phyloP scores from a whole-genome alignment of 2,888 invertebrate genomes.

The Gymnosoma rotundatum region DNA sequence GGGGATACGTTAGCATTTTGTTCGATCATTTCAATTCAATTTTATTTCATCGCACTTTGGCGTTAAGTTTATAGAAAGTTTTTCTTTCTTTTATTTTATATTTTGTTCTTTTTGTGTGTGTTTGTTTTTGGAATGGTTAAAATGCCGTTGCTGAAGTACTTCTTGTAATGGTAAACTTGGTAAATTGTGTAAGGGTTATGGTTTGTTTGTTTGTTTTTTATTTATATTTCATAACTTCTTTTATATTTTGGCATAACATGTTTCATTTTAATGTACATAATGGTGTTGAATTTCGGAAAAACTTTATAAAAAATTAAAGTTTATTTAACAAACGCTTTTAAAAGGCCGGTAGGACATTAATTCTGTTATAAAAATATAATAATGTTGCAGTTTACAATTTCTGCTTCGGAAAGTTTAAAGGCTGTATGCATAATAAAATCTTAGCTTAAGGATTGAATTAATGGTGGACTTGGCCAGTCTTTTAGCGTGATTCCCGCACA shows the following conservation, averaged over 20 bases:
- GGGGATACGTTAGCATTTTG: constrained; percentile 53
- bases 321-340: no score
- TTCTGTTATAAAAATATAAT: no score
- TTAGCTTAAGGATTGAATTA: no score
- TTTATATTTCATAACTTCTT: neutral
- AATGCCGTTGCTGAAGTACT: constrained; percentile 11
- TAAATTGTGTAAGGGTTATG: constrained; percentile 36
- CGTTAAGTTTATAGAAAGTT: constrained; percentile 52
- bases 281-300: no score
- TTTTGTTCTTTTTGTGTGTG: constrained; percentile 1
- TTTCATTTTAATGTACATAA: no score
- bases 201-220: constrained; percentile 5
- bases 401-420: no score
- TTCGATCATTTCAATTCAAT: constrained; percentile 70
- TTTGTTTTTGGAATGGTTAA: constrained; percentile 1
- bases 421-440: no score
- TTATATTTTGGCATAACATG: neutral
- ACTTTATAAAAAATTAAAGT: no score
- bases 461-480: no score
- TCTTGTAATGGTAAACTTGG: neutral
- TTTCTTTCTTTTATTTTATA: constrained; percentile 36
- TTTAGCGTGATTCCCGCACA: no score
- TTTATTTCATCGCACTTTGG: constrained; percentile 68
- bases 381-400: no score
- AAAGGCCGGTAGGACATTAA: no score